phyloP scores from a whole-genome alignment of 2,888 invertebrate species.

The Cephus pygmeus region DNA sequence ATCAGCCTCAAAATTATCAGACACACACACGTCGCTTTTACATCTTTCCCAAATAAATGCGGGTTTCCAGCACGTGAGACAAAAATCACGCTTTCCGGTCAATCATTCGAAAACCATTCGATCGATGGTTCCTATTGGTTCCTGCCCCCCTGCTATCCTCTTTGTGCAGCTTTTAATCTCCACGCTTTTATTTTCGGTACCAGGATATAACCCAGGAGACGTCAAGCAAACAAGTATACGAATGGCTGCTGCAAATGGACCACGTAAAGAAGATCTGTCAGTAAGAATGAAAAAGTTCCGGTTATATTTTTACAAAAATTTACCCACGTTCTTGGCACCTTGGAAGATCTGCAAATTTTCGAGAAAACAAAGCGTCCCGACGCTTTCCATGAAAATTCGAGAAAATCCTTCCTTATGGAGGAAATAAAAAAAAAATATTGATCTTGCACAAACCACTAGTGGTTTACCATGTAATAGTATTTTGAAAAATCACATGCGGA shows the following conservation, averaged over 20 bases:
- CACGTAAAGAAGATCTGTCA: not conserved
- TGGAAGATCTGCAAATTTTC: not conserved
- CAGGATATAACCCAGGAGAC: not conserved
- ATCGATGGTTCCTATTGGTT: not conserved
- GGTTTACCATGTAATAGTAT: not conserved
- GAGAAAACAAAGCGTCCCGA: not conserved
- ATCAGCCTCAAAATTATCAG: not conserved
- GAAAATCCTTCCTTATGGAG: not conserved
- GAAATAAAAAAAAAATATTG: not conserved
- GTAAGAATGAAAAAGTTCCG: not conserved
- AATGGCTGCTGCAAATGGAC: not conserved
- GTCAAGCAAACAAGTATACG: not conserved
- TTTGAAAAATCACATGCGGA: not conserved
- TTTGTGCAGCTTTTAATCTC: no score
- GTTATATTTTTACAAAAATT: not conserved
- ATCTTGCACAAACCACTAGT: not conserved
- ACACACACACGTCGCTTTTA: no score
- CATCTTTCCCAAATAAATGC: no score
- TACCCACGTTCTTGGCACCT: not conserved
- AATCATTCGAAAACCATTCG: not conserved
- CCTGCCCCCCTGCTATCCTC: no score
- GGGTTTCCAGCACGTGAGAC: not conserved
- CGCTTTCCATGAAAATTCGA: not conserved
- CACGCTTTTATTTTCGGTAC: not conserved
- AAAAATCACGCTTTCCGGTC: not conserved